Percentiles rank a stretch among this genome's conserved stretches.
These are phyloP conservation scores for Coptodon rendalli DNA, from an alignment of 2,113 vertebrate genomes.

Conservation along the genomic window DNA sequence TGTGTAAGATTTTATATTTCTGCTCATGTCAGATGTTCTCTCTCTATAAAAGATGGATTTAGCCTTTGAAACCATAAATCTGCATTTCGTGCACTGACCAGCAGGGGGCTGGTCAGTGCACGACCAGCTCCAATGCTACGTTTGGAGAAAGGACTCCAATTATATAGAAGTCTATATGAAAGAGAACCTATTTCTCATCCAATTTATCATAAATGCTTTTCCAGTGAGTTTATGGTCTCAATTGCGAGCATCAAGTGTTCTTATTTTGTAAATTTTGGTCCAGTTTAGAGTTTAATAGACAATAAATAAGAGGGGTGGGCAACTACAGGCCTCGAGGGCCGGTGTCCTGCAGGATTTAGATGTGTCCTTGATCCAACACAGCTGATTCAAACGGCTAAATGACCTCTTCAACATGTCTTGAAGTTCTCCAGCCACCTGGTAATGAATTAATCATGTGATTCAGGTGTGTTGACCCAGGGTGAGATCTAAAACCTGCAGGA, in stretches of 20 bases:
- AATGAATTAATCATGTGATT: neutral
- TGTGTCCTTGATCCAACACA: neutral
- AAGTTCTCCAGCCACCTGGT: accelerated
- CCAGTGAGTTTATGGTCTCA: neutral
- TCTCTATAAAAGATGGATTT: neutral
- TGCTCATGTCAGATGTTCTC: neutral
- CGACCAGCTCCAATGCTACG: no score
- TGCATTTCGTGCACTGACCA: neutral
- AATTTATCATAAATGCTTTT: neutral
- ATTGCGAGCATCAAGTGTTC: accelerated
- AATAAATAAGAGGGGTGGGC: neutral
- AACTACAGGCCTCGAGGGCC: accelerated
- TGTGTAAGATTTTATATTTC: neutral
- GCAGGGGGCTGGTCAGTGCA: no score
- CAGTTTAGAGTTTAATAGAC: neutral
- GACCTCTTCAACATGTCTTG: accelerated
- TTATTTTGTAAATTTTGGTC: neutral
- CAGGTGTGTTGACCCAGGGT: neutral
- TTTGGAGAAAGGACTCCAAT: neutral
- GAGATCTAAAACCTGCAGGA: neutral
- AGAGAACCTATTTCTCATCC: neutral
- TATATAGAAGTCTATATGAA: neutral
- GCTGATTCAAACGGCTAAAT: accelerated
- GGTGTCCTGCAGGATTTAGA: neutral
- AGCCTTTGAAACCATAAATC: neutral